Conservation (phyloP, 2,113 vertebrate genomes). For the Phylloscopus trochiloides region DNA sequence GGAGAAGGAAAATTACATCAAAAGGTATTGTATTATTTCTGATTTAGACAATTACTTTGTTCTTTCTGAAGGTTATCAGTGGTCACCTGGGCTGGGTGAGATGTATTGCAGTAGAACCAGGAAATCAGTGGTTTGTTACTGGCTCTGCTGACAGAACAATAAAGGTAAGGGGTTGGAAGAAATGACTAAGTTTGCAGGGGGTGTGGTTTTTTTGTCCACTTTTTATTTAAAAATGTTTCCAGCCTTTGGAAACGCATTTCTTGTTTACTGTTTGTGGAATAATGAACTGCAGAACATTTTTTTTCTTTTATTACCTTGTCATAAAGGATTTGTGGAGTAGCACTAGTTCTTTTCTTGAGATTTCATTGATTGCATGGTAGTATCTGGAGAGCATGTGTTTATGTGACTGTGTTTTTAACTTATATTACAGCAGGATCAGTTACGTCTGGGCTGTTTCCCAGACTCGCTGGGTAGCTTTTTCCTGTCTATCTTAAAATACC, state of each 20-base stretch:
- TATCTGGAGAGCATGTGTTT: background rate
- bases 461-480: background rate
- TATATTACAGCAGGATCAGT: background rate
- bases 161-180: constrained; percentile 79
- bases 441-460: background rate
- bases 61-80: constrained; percentile 88
- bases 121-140: constrained; percentile 98
- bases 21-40: background rate
- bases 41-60: background rate
- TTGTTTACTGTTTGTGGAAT: background rate
- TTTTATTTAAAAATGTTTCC: background rate
- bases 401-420: background rate
- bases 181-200: background rate
- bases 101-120: constrained; percentile 95
- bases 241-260: background rate
- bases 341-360: background rate
- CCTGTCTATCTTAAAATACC: background rate
- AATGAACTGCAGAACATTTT: background rate
- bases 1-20: background rate
- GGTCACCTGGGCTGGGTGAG: constrained; percentile 97
- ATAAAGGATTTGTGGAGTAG: background rate
- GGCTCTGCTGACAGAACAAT: constrained; percentile 97
- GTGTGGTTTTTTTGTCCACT: fast-evolving
- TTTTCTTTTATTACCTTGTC: background rate
- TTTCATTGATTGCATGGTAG: background rate